These are phyloP conservation scores for Agrochola litura DNA, from an alignment of 2,888 invertebrate genomes.

Conservation along the genomic window DNA sequence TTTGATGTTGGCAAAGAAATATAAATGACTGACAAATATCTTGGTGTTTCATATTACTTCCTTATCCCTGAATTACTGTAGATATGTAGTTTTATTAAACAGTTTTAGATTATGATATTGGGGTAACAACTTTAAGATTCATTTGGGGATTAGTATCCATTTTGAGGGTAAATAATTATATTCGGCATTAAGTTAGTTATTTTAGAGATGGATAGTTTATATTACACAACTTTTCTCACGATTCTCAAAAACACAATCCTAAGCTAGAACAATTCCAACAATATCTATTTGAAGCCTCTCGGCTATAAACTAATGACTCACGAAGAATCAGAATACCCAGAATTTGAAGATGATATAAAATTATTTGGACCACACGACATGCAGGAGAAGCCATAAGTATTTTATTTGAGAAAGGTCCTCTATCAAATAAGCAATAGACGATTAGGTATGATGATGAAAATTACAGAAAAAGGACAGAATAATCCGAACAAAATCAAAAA, in stretches of 20 bases:
- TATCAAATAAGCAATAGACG: neutral
- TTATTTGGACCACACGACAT: conserved; percentile 6
- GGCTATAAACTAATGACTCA: conserved; percentile 14
- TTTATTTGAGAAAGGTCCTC: neutral
- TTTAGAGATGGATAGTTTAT: too few species aligned
- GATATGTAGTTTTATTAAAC: too few species aligned
- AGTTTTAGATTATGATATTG: too few species aligned
- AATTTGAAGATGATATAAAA: conserved; percentile 6
- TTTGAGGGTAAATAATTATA: too few species aligned
- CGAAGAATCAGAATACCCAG: neutral
- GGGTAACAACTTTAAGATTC: too few species aligned
- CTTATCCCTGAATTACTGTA: too few species aligned
- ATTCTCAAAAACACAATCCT: neutral
- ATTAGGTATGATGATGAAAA: neutral
- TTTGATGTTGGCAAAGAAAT: too few species aligned
- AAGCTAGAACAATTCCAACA: neutral
- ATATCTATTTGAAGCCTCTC: conserved; percentile 11
- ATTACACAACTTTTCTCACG: neutral
- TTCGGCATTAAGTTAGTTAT: too few species aligned
- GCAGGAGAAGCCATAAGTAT: neutral
- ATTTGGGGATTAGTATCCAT: too few species aligned
- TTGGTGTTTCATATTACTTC: too few species aligned
- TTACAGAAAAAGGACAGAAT: neutral
- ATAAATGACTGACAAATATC: too few species aligned
- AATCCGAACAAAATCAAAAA: neutral